A percentile compares a stretch with the other conserved stretches of the same genome.
phyloP scores from a whole-genome alignment of 2,888 invertebrate species.

The Ectemnius continuus region DNA sequence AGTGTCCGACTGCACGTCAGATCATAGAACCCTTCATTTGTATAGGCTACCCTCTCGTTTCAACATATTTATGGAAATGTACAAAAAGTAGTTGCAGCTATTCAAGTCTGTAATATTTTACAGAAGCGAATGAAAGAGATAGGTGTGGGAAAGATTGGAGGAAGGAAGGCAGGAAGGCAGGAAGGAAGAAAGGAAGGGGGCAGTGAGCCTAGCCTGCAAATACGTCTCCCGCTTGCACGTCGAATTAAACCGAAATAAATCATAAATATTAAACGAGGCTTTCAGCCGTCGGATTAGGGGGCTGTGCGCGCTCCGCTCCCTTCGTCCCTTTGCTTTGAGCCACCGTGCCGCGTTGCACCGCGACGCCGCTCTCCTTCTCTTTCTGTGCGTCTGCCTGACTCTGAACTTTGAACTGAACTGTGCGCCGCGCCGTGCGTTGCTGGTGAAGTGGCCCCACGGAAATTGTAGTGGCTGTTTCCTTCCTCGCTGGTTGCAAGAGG shows the following conservation, averaged over 20 bases:
- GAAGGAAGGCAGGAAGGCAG: not conserved
- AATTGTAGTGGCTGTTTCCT: conserved; percentile 71
- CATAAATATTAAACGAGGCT: conserved; percentile 78
- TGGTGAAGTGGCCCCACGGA: conserved; percentile 57
- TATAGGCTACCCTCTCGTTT: too few relatives aligned
- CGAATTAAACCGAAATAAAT: conserved; percentile 78
- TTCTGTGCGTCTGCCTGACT: conserved; percentile 35
- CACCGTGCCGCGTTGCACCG: not conserved
- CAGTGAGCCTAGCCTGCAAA: conserved; percentile 55
- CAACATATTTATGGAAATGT: too few relatives aligned
- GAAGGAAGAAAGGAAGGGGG: too few relatives aligned
- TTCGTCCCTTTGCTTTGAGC: conserved; percentile 11
- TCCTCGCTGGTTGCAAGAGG: conserved; percentile 30
- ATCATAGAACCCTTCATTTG: too few relatives aligned
- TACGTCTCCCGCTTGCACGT: conserved; percentile 73
- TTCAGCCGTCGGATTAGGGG: conserved; percentile 74
- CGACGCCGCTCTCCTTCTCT: conserved; percentile 19
- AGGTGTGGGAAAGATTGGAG: too few relatives aligned
- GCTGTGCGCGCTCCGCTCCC: conserved; percentile 57
- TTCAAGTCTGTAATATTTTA: too few relatives aligned
- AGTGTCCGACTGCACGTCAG: too few relatives aligned
- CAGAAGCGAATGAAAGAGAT: too few relatives aligned
- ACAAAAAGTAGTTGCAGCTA: too few relatives aligned
- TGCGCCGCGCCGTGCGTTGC: too few relatives aligned
- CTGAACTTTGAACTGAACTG: not conserved